Base-by-base conservation (phyloP, 2,797 vertebrate species). In the Hippopotamyrus pictus region DNA sequence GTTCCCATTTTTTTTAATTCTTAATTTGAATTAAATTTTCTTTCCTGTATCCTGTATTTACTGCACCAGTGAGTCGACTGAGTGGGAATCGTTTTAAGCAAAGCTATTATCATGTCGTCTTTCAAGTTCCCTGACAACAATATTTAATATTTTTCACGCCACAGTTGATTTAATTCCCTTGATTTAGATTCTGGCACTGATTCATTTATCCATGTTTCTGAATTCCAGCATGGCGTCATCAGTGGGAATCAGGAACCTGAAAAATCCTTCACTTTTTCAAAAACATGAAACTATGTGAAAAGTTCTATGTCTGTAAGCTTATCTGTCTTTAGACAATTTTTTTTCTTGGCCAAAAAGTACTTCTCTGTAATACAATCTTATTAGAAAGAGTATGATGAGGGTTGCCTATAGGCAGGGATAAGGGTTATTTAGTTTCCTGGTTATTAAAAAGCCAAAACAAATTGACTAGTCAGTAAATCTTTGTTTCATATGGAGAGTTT, bases 391-490 rank as follows among this genome's bases (percentile, higher is more conserved):
- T 14, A 87, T 87, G 17, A 57, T 19, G 33, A 17, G 12, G 5
- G 17, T 14, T 33, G 50, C 22, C 29, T 87, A 51, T 57, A 37
- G 29, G 29, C 25, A 41, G 53, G 53, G 2, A 50, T 54, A 37
- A 54, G 25, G 14, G 29, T 87, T 57, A 86, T 54, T 51, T 41
- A 11, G 25, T 57, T 54, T 86, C 46, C 85, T 50, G 3, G 51
- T 54, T 54, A 86, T 86, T 86, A 48, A 86, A 86, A 86, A 37
- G 51, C 51, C 51, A 33, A 86, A 86, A 86, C 54, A 54, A 86
- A 86, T 54, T 37, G 85, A 57, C 22, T 6, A 54, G 50, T 86
- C 50, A 86, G 22, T 86, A 50, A 54, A 86, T 86, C 85, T 54
- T 86, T 57, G 29, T 86, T 54, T 86, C 5, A 54, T 86, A 57